Evolutionary conservation across 2,797 vertebrate species (phyloP).

Genomic region (Manis pentadactyla): DNA sequence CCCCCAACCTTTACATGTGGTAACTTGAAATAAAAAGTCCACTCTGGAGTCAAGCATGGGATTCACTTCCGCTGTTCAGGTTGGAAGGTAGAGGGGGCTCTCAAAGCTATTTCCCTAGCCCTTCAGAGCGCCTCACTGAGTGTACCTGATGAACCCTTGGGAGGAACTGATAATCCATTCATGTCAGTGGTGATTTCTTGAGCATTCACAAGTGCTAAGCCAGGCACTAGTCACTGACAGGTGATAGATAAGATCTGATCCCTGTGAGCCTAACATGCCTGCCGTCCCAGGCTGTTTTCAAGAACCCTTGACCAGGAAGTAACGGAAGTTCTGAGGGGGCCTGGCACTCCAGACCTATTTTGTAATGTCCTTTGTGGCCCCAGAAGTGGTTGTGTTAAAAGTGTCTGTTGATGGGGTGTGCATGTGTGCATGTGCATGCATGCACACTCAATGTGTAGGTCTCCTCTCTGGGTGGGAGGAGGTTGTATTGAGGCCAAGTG

Average conservation of each 20-base stretch:
- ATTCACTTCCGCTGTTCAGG: slow-evolving; percentile 85
- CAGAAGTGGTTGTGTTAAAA: slow-evolving; percentile 60
- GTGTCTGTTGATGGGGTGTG: slow-evolving; percentile 37
- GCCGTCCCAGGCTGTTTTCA: slow-evolving; percentile 7
- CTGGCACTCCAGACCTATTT: slow-evolving; percentile 39
- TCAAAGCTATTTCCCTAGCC: neutral
- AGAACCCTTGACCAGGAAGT: slow-evolving; percentile 62
- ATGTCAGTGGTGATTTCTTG: slow-evolving; percentile 38
- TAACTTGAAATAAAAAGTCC: slow-evolving; percentile 89
- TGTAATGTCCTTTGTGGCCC: slow-evolving; percentile 40
- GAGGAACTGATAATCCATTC: slow-evolving; percentile 32
- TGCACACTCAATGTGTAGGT: neutral
- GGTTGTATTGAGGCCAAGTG: neutral
- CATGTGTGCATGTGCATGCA: neutral
- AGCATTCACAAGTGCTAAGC: slow-evolving; percentile 29
- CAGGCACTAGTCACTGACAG: slow-evolving; percentile 35
- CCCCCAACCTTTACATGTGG: slow-evolving; percentile 82
- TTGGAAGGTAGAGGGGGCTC: slow-evolving; percentile 69
- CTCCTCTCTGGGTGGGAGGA: neutral
- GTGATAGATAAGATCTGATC: slow-evolving; percentile 36
- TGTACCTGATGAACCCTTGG: slow-evolving; percentile 25
- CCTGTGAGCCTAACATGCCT: slow-evolving; percentile 38
- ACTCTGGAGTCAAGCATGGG: slow-evolving; percentile 86
- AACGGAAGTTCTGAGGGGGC: slow-evolving; percentile 58
- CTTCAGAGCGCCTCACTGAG: neutral